These are phyloP conservation scores for Diplogasteroides magnus DNA, from an alignment of 1,140 invertebrate species.

Conservation along the genomic window DNA sequence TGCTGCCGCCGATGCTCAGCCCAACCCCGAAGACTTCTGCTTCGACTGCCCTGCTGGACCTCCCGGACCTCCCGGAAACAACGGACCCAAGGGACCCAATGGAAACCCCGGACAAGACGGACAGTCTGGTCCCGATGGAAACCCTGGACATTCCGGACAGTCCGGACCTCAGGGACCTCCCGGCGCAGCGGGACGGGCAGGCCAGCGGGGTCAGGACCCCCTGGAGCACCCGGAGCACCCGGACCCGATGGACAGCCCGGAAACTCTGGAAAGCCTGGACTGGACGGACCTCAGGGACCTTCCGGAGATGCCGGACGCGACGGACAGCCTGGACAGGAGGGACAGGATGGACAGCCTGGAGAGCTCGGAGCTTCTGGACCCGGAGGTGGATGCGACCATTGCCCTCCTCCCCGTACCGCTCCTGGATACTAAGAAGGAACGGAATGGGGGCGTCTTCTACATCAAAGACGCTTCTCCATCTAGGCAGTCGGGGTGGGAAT, in stretches of 20 bases:
- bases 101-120: constrained; percentile 51
- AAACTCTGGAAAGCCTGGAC: constrained; percentile 26
- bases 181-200: constrained; percentile 31
- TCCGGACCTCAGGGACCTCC: constrained; percentile 45
- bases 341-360: constrained; percentile 43
- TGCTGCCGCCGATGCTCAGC: constrained; percentile 32
- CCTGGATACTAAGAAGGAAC: constrained; percentile 28
- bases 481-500: no score
- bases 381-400: constrained; percentile 32
- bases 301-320: constrained; percentile 38
- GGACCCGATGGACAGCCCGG: constrained; percentile 39
- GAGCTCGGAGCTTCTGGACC: constrained; percentile 20
- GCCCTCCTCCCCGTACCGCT: constrained; percentile 30
- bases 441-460: background rate
- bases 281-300: constrained; percentile 39
- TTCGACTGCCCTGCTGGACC: constrained; percentile 43
- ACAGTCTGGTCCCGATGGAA: constrained; percentile 34
- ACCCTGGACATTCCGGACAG: constrained; percentile 45
- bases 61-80: constrained; percentile 39
- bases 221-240: constrained; percentile 33
- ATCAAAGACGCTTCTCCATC: no score
- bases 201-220: constrained; percentile 32
- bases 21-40: constrained; percentile 48
- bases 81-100: constrained; percentile 51
- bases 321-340: constrained; percentile 43